Conservation (phyloP, 2,888 invertebrate species). For the Boloria selene region DNA sequence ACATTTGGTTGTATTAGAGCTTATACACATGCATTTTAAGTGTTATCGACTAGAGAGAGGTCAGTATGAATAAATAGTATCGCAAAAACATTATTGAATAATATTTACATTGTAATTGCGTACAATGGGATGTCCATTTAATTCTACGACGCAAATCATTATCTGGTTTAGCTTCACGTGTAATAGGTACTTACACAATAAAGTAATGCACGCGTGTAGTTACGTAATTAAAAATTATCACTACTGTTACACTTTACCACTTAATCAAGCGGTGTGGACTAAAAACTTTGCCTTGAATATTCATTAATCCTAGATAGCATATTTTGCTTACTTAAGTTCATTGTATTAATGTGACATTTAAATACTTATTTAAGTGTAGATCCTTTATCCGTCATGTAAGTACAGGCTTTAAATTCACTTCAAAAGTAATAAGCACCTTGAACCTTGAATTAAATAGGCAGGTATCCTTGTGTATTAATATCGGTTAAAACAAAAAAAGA, state of each 20-base stretch:
- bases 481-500: no score
- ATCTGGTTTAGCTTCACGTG: constrained; percentile 11
- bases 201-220: constrained; percentile 4
- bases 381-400: neutral
- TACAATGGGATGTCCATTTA: neutral
- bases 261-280: constrained; percentile 9
- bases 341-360: constrained; percentile 1
- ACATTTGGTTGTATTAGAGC: no score
- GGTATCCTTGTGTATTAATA: no score
- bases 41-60: no score
- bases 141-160: constrained; percentile 2
- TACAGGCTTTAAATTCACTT: no score
- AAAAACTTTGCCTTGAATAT: constrained; percentile 13
- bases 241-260: constrained; percentile 6
- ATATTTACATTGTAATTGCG: neutral
- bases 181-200: constrained; percentile 13
- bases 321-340: constrained; percentile 1
- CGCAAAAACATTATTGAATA: neutral
- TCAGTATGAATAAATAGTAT: no score
- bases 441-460: no score
- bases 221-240: constrained; percentile 16
- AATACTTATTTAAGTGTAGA: neutral
- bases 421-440: neutral
- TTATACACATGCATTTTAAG: no score
- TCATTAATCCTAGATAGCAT: constrained; percentile 12